Percentiles rank a stretch among this genome's conserved stretches.
These are phyloP conservation scores for Bombus superbus DNA, from an alignment of 1,140 invertebrate species.

Conservation along the genomic window DNA sequence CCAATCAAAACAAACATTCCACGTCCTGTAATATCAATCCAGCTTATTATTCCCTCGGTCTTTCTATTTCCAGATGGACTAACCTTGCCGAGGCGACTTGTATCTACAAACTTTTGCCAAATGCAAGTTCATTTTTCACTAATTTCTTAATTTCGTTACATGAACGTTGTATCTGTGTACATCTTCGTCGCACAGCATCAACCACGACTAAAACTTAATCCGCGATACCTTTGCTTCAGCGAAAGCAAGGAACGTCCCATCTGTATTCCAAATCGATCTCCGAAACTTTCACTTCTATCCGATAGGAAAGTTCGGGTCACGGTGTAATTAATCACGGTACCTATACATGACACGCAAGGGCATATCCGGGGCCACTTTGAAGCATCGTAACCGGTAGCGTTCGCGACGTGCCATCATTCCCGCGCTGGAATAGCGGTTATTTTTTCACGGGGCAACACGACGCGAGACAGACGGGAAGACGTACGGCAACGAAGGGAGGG, in stretches of 20 bases:
- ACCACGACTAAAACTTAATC: too few relatives aligned
- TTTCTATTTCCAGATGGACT: neutral
- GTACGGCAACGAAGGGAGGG: conserved; percentile 23
- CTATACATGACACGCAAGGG: neutral
- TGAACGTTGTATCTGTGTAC: neutral
- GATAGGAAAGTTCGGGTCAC: neutral
- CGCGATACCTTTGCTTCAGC: too few relatives aligned
- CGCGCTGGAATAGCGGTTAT: conserved; percentile 42
- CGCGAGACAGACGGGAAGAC: conserved; percentile 12
- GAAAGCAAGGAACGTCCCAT: too few relatives aligned
- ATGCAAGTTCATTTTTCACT: neutral
- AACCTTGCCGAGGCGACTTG: neutral
- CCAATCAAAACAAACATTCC: conserved; percentile 43
- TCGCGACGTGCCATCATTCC: conserved; percentile 42
- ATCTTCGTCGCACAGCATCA: neutral
- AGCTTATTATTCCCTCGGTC: conserved; percentile 3
- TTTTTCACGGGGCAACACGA: conserved; percentile 34
- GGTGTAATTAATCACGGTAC: conserved; percentile 3
- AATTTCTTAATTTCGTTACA: neutral
- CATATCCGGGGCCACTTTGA: neutral
- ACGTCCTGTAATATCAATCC: neutral
- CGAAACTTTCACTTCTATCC: neutral
- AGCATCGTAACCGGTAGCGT: conserved; percentile 12
- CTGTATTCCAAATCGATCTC: neutral
- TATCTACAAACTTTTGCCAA: neutral